Evolutionary conservation across 2,888 invertebrate genomes (phyloP).

Genomic region (Limulus polyphemus): DNA sequence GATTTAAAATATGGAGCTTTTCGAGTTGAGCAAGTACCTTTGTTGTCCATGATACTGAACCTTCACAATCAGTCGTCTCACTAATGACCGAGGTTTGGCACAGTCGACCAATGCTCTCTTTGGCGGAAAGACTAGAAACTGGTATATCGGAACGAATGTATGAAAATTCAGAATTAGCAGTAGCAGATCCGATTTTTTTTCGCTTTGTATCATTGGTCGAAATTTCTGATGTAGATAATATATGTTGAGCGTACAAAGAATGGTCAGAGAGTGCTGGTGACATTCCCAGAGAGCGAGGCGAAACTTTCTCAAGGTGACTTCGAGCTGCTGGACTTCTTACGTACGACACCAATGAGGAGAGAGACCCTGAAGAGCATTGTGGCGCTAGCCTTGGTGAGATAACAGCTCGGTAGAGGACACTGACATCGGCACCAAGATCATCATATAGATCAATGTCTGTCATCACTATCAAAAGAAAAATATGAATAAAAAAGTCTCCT

Average conservation of each 20-base stretch:
- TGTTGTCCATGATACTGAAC: slow-evolving; percentile 6
- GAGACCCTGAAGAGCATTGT: slow-evolving; percentile 23
- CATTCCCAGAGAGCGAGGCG: slow-evolving; percentile 22
- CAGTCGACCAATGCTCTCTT: no score
- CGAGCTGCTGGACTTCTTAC: neutral
- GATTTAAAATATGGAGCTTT: neutral
- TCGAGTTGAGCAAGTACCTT: slow-evolving; percentile 5
- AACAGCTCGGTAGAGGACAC: no score
- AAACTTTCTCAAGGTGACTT: slow-evolving; percentile 16
- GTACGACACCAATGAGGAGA: slow-evolving; percentile 20
- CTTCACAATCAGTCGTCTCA: neutral
- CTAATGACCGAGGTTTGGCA: neutral
- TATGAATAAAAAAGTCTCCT: no score
- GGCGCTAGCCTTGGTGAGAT: slow-evolving; percentile 23
- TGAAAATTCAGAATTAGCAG: slow-evolving; percentile 26
- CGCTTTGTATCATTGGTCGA: slow-evolving; percentile 8
- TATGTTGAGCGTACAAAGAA: slow-evolving; percentile 26
- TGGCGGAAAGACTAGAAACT: slow-evolving; percentile 1
- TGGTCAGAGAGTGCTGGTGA: slow-evolving; percentile 24
- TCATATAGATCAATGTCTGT: no score
- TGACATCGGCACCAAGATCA: no score
- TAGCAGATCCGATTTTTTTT: slow-evolving; percentile 14
- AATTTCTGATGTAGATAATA: slow-evolving; percentile 22
- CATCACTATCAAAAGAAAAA: no score
- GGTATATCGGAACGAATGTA: slow-evolving; percentile 26